A percentile compares a stretch with the other conserved stretches of the same genome.
Evolutionary conservation across 2,113 vertebrate species (phyloP).

Genomic region (Microcebus ravelobensis): DNA sequence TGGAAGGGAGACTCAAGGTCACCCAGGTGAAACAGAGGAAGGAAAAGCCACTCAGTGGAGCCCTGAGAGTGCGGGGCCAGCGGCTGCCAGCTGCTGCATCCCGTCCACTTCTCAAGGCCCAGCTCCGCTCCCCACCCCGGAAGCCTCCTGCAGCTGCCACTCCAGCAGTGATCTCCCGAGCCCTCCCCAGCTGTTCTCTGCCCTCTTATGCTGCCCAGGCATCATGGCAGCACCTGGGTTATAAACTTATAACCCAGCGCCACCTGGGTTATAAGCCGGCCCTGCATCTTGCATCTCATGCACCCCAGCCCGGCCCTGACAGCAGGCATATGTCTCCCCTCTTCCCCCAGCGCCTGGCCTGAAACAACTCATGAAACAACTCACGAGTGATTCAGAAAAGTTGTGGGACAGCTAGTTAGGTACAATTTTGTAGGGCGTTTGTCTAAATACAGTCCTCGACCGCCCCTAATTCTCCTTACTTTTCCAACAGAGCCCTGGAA

Average conservation of each 20-base stretch:
- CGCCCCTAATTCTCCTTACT: background rate
- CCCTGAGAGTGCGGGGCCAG: too few relatives aligned
- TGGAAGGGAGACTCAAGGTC: background rate
- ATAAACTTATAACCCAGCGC: too few relatives aligned
- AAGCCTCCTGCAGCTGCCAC: background rate
- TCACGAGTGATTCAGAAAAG: background rate
- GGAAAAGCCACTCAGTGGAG: background rate
- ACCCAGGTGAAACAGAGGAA: background rate
- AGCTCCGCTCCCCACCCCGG: background rate
- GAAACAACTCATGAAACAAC: background rate
- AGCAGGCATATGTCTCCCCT: background rate
- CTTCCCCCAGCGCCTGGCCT: fast-evolving
- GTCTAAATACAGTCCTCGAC: background rate
- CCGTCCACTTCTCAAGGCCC: too few relatives aligned
- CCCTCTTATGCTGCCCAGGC: background rate
- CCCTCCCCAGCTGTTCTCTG: fast-evolving
- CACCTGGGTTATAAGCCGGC: background rate
- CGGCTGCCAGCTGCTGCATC: background rate
- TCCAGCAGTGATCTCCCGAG: too few relatives aligned
- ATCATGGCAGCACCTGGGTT: background rate
- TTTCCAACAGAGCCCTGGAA: background rate
- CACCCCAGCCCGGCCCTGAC: background rate
- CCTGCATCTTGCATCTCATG: background rate
- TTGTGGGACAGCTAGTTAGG: background rate
- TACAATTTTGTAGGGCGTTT: background rate